A percentile compares a stretch with the other conserved stretches of the same genome.
Evolutionary conservation across 92 coral and sea anemone genomes (phyloP).

Genomic region (Siderastrea siderea): DNA sequence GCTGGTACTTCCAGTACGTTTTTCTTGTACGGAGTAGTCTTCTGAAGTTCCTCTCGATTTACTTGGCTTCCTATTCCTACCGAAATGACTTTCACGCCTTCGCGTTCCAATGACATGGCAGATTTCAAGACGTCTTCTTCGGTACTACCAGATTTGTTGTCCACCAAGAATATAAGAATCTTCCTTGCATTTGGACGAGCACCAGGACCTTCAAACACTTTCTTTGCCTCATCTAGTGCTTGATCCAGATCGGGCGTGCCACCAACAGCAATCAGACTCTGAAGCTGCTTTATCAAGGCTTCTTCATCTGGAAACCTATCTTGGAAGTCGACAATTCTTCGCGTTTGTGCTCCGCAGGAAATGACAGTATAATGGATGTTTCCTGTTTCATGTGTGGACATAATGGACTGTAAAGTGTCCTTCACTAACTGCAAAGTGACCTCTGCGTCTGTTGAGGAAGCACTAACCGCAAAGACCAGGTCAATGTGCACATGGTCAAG

Average conservation of each 20-base stretch:
- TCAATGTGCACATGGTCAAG: constrained; percentile 55
- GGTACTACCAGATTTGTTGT: constrained; percentile 52
- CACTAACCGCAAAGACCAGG: constrained; percentile 86
- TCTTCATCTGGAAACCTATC: constrained; percentile 72
- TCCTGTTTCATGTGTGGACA: constrained; percentile 67
- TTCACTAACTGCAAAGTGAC: constrained; percentile 76
- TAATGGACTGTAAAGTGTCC: constrained; percentile 76
- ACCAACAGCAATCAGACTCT: constrained; percentile 43
- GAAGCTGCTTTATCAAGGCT: constrained; percentile 27
- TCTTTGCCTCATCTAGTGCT: constrained; percentile 47
- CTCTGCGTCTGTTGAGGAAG: constrained; percentile 72
- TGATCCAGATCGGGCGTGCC: constrained; percentile 73
- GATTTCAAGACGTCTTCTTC: constrained; percentile 24
- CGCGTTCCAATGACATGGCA: constrained; percentile 42
- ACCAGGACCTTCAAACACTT: constrained; percentile 53
- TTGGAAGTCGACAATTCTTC: constrained; percentile 71
- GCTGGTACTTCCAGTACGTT: constrained; percentile 71
- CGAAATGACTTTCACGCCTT: constrained; percentile 66
- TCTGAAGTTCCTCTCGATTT: constrained; percentile 57
- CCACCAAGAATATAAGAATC: constrained; percentile 74
- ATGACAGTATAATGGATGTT: constrained; percentile 81
- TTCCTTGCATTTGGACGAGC: constrained; percentile 66
- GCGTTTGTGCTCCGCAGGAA: constrained; percentile 75
- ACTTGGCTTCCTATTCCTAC: constrained; percentile 74
- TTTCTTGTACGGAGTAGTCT: constrained; percentile 43